These are phyloP conservation scores for Caradrina clavipalpis DNA, from an alignment of 2,888 invertebrate genomes.

Conservation along the genomic window DNA sequence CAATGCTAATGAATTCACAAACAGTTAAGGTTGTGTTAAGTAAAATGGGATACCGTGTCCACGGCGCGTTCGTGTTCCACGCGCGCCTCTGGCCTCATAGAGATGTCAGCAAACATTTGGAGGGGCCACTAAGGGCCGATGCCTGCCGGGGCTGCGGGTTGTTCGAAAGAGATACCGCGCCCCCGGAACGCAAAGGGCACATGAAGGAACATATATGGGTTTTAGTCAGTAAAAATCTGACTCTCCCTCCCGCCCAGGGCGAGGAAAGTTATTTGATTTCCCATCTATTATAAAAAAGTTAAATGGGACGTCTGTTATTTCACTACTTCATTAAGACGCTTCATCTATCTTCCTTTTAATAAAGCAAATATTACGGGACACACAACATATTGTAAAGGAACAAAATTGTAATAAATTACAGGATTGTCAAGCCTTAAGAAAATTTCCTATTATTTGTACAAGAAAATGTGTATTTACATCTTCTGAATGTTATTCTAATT, in stretches of 20 bases:
- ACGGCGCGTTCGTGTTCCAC: no score
- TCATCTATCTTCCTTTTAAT: constrained; percentile 48
- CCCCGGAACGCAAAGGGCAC: no score
- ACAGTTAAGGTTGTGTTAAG: constrained; percentile 9
- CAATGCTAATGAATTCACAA: constrained; percentile 28
- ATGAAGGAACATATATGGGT: no score
- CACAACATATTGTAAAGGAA: constrained; percentile 35
- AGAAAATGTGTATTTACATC: constrained; percentile 29
- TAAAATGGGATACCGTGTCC: constrained; percentile 11
- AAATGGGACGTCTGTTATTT: constrained; percentile 8
- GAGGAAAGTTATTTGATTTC: no score
- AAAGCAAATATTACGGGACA: constrained; percentile 30
- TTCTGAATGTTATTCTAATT: constrained; percentile 47
- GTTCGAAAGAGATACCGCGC: no score
- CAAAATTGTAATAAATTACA: constrained; percentile 50
- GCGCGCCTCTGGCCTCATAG: no score
- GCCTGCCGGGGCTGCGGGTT: no score
- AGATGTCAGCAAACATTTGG: no score
- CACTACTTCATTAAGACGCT: constrained; percentile 22
- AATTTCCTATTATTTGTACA: constrained; percentile 45
- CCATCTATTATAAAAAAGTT: no score
- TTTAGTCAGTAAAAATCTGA: no score
- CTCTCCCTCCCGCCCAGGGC: no score
- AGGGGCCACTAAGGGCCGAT: no score
- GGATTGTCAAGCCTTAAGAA: constrained; percentile 32